phyloP scores from a whole-genome alignment of 2,888 invertebrate species.

The Cylloceria caligata region DNA sequence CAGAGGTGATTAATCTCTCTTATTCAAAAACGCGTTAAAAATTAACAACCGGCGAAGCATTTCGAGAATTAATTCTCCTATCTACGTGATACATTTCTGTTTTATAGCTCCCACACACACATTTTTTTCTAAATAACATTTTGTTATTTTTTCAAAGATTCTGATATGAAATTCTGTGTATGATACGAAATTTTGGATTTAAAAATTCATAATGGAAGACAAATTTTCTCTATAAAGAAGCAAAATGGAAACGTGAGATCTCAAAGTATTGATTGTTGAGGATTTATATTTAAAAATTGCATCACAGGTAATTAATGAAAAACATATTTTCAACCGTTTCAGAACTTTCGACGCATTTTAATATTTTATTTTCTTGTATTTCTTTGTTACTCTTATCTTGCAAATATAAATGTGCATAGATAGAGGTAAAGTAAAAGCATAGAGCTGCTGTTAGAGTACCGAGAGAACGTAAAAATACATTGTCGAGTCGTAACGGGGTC shows the following conservation, averaged over 20 bases:
- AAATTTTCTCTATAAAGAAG: no score
- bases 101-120: no score
- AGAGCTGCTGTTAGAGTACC: constrained; percentile 19
- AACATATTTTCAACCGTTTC: background rate
- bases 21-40: background rate
- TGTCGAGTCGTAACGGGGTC: constrained; percentile 70
- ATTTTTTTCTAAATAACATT: no score
- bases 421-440: constrained; percentile 23
- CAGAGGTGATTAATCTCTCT: background rate
- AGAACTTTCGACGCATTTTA: background rate
- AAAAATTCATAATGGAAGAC: no score
- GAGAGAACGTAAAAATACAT: constrained; percentile 70
- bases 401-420: constrained; percentile 39
- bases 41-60: background rate
- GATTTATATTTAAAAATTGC: background rate
- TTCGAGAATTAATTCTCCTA: no score
- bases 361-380: constrained; percentile 15
- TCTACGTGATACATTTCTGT: no score
- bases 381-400: constrained; percentile 24
- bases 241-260: background rate
- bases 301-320: constrained; percentile 4
- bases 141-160: no score
- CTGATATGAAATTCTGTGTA: no score
- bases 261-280: background rate
- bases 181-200: background rate